Evolutionary conservation across 2,113 vertebrate species (phyloP).

Genomic region (Eira barbara): DNA sequence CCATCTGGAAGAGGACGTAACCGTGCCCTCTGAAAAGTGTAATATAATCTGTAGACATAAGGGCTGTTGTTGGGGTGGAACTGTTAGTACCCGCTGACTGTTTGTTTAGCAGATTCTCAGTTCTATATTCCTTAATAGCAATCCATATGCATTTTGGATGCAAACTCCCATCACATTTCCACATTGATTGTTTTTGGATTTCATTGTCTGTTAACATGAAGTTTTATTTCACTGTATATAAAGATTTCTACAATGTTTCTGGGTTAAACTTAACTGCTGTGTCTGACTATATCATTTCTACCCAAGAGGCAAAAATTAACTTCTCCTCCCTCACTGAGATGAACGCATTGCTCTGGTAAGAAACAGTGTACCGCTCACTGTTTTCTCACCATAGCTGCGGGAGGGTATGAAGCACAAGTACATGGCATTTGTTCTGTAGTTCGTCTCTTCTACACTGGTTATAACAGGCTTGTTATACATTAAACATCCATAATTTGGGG

Average conservation of each 20-base stretch:
- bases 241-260: background rate
- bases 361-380: rapidly evolving
- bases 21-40: background rate
- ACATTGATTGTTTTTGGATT: background rate
- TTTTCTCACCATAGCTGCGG: background rate
- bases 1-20: background rate
- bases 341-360: background rate
- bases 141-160: background rate
- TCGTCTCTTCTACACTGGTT: background rate
- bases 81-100: background rate
- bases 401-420: rapidly evolving
- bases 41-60: background rate
- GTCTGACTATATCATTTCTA: background rate
- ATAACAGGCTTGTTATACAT: too few relatives aligned
- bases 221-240: background rate
- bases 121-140: background rate
- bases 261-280: background rate
- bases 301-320: background rate
- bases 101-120: background rate
- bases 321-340: background rate
- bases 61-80: background rate
- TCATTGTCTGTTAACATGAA: background rate
- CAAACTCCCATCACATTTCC: background rate
- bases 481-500: background rate
- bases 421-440: rapidly evolving